Conservation (phyloP, 2,888 invertebrate genomes). For the Lysandra coridon region DNA sequence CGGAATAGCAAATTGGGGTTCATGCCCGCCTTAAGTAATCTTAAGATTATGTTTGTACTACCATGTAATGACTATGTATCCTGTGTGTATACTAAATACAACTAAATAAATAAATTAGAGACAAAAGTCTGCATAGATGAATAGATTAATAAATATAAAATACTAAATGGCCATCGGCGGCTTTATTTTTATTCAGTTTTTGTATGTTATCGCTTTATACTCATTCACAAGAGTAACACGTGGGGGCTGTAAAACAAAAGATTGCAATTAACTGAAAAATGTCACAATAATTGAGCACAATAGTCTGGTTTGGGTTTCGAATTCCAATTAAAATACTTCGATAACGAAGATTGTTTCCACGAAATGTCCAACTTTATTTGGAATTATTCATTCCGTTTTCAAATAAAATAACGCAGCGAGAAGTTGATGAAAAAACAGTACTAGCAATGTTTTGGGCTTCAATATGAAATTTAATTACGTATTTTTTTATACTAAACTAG, state of each 20-base stretch:
- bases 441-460: neutral
- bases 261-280: neutral
- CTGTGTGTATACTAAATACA: too few relatives aligned
- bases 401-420: neutral
- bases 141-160: too few relatives aligned
- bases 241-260: neutral
- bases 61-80: too few relatives aligned
- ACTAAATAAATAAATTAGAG: too few relatives aligned
- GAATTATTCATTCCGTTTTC: neutral
- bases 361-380: neutral
- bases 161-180: too few relatives aligned
- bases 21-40: too few relatives aligned
- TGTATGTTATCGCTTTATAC: neutral
- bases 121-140: too few relatives aligned
- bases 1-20: too few relatives aligned
- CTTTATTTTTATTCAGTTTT: neutral
- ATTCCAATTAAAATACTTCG: conserved; percentile 14
- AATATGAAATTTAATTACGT: neutral
- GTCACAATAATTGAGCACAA: conserved; percentile 11
- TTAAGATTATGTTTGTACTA: too few relatives aligned
- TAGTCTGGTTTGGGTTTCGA: neutral
- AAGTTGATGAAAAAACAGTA: neutral
- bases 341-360: conserved; percentile 9
- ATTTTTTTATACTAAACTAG: too few relatives aligned
- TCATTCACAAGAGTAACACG: neutral